Conservation (phyloP, 2,113 vertebrate species). For the Pheucticus melanocephalus region DNA sequence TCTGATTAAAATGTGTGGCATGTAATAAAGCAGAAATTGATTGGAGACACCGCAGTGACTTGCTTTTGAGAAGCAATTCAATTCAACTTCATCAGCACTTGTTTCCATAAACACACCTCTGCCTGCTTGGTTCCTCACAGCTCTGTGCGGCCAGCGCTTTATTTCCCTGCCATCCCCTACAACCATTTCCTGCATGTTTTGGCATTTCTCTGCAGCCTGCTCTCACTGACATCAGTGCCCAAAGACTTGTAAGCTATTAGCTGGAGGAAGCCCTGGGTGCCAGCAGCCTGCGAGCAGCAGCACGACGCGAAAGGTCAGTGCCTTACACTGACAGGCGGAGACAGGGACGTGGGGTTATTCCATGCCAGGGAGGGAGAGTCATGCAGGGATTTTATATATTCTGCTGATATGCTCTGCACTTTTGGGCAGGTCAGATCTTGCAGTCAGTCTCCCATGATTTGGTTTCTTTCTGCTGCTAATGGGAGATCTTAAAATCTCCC, state of each 20-base stretch:
- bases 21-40: slow-evolving; percentile 71
- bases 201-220: background rate
- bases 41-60: background rate
- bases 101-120: slow-evolving; percentile 9
- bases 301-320: slow-evolving; percentile 10
- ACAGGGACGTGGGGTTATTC: slow-evolving; percentile 13
- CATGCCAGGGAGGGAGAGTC: background rate
- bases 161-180: background rate
- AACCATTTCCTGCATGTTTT: background rate
- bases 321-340: slow-evolving; percentile 35
- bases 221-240: background rate
- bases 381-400: background rate
- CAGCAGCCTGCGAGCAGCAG: background rate
- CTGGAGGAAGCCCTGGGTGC: slow-evolving; percentile 2
- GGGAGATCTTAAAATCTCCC: slow-evolving; percentile 17
- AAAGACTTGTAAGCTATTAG: slow-evolving; percentile 37
- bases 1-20: slow-evolving; percentile 74
- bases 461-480: background rate
- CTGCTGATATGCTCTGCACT: background rate
- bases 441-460: background rate
- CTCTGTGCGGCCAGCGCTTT: background rate
- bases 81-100: slow-evolving; percentile 60
- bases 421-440: slow-evolving; percentile 14
- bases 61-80: slow-evolving; percentile 51
- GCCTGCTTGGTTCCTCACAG: background rate